Conservation (phyloP, 1,140 invertebrate species). For the Spodoptera frugiperda region DNA sequence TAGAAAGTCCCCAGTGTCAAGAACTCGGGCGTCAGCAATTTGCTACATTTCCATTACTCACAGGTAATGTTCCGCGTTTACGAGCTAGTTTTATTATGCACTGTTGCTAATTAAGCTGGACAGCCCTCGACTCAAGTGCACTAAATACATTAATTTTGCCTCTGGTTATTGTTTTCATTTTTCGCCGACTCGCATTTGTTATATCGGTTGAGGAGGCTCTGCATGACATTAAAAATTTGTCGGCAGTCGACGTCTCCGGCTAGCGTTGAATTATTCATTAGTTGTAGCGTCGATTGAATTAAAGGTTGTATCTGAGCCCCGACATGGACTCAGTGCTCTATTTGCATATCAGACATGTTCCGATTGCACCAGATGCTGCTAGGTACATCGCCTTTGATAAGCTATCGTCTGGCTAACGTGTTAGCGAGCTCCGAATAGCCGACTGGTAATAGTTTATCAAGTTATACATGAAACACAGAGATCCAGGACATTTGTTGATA, state of each 20-base stretch:
- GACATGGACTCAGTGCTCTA: slow-evolving; percentile 67
- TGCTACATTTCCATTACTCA: slow-evolving; percentile 12
- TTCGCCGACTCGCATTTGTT: slow-evolving; percentile 39
- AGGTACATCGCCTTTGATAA: slow-evolving; percentile 34
- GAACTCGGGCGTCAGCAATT: not conserved
- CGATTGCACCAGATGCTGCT: slow-evolving; percentile 45
- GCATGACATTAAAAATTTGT: slow-evolving; percentile 63
- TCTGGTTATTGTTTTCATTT: slow-evolving; percentile 36
- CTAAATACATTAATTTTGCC: slow-evolving; percentile 27
- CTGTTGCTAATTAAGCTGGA: slow-evolving; percentile 51
- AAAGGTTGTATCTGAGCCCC: slow-evolving; percentile 65
- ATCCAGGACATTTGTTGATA: too few relatives aligned
- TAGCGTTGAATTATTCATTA: slow-evolving; percentile 73
- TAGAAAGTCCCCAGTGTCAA: slow-evolving; percentile 3
- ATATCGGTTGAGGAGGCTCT: slow-evolving; percentile 31
- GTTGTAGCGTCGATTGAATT: slow-evolving; percentile 66
- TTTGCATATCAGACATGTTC: slow-evolving; percentile 71
- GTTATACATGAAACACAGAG: not conserved
- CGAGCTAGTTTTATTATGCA: slow-evolving; percentile 35
- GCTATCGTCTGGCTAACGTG: slow-evolving; percentile 1
- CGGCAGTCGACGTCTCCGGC: slow-evolving; percentile 47
- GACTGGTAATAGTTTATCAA: not conserved
- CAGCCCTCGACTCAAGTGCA: slow-evolving; percentile 27
- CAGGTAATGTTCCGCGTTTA: slow-evolving; percentile 34
- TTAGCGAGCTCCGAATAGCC: not conserved